Evolutionary conservation across 2,888 invertebrate species (phyloP), one percentile per base, ranked within the genome.

Genomic region (Ochlodes sylvanus): DNA sequence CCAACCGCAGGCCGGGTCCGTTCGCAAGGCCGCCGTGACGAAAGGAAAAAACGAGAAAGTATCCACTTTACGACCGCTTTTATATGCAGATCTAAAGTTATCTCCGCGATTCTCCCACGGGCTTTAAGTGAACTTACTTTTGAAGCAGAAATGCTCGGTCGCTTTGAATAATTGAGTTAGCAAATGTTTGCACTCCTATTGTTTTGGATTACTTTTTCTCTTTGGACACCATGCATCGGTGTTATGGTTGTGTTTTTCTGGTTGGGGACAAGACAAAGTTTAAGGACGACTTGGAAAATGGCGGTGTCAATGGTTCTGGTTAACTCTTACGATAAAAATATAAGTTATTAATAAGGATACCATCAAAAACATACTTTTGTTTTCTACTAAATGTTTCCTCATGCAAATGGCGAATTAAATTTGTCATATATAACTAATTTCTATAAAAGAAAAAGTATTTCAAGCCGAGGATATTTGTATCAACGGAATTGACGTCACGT

Each of bases 81-180:
- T 81, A 76, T 79, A 77, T 78, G 77, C 78, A 77, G 77, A 84
- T 82, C 79, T 80, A 73, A 74, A 75, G 73, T 58, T 65, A 75
- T 78, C 75, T 75, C 72, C 79, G 79, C 77, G 77, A 79, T 73
- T 74, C 84, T 87, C 87, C 80, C 87, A 87, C 86, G 87, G 74
- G 65, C 27, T 52, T 65, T 65, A 21, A 52, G 44, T 44, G 44
- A 57, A 21, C 34, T 42, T 44, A 61, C 44, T 44, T 42, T 66
- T 60, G 60, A 44, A 32, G 27, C 19, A 17, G 41, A 61, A 60
- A 60, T 52, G 27, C 42, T 54, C 19, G 17, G 52, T 19, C 19
- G 21, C n/a, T 17, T 55, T 64, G 44, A 47, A 57, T 17, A 57
- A 60, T 44, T 44, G 61, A 17, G 17, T 60, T 60, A 32, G 34